A percentile compares a stretch with the other conserved stretches of the same genome.
phyloP scores from a whole-genome alignment of 2,888 invertebrate species.

The Emesis russula region DNA sequence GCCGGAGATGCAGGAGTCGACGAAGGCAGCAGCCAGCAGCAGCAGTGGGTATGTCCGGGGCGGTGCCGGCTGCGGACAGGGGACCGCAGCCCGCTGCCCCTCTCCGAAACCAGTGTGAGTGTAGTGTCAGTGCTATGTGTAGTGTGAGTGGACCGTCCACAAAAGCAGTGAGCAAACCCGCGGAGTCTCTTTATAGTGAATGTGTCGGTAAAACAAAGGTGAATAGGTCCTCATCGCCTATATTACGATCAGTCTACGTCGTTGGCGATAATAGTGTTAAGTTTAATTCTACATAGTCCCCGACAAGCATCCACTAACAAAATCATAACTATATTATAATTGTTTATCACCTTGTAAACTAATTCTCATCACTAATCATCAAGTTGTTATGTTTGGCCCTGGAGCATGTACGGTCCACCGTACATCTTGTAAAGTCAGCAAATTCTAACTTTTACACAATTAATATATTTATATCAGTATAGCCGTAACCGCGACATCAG shows the following conservation, averaged over 20 bases:
- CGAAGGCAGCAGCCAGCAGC: not conserved
- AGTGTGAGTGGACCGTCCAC: not conserved
- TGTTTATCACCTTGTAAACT: too few species aligned
- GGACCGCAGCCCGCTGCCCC: not conserved
- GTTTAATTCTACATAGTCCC: not conserved
- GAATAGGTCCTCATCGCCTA: not conserved
- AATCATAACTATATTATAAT: too few species aligned
- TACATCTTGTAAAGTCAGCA: too few species aligned
- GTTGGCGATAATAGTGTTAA: not conserved
- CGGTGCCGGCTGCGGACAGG: not conserved
- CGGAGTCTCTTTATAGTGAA: not conserved
- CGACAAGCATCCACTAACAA: too few species aligned
- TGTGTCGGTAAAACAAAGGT: not conserved
- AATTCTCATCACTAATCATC: too few species aligned
- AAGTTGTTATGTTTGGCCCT: too few species aligned
- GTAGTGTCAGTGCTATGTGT: not conserved
- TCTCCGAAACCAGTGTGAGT: not conserved
- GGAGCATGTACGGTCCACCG: too few species aligned
- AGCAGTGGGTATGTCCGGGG: not conserved
- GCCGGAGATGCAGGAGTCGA: not conserved
- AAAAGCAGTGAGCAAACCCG: not conserved
- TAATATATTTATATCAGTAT: too few species aligned
- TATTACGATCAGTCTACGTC: not conserved
- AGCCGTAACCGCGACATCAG: too few species aligned
- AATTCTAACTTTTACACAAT: too few species aligned